Conservation (phyloP, 1,140 invertebrate genomes). For the Zaprionus vittiger region DNA sequence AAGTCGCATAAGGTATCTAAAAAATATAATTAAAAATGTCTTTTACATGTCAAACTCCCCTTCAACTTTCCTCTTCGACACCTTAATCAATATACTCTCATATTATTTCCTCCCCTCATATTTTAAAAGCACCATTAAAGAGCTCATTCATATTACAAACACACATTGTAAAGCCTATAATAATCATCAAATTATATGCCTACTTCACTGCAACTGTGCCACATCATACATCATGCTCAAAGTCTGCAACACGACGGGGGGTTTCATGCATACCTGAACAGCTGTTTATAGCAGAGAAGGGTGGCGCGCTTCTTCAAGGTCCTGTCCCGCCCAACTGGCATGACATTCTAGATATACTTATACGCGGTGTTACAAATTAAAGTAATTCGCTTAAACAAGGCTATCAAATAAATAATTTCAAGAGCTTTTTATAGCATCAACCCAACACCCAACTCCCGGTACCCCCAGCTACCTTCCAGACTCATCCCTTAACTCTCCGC, state of each 20-base stretch:
- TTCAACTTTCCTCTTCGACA: neutral
- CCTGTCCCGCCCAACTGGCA: neutral
- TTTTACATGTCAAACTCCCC: too few relatives aligned
- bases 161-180: conserved; percentile 29
- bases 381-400: conserved; percentile 69
- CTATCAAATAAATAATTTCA: conserved; percentile 75
- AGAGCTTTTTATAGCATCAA: conserved; percentile 40
- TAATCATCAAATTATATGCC: conserved; percentile 60
- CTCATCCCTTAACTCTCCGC: neutral
- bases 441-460: neutral
- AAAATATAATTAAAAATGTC: too few relatives aligned
- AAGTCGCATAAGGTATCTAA: too few relatives aligned
- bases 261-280: conserved; percentile 74
- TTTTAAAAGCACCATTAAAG: conserved; percentile 27
- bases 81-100: neutral
- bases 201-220: conserved; percentile 66
- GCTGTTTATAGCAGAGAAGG: conserved; percentile 28
- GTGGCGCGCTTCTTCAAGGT: neutral
- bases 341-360: conserved; percentile 4
- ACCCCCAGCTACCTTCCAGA: neutral
- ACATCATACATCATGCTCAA: conserved; percentile 78
- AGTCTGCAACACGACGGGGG: conserved; percentile 3
- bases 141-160: conserved; percentile 7
- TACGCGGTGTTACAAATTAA: conserved; percentile 63
- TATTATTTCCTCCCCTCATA: neutral